Evolutionary conservation across 2,113 vertebrate species (phyloP), one percentile per base, ranked within the genome.

Genomic region (Oenanthe oenanthe): DNA sequence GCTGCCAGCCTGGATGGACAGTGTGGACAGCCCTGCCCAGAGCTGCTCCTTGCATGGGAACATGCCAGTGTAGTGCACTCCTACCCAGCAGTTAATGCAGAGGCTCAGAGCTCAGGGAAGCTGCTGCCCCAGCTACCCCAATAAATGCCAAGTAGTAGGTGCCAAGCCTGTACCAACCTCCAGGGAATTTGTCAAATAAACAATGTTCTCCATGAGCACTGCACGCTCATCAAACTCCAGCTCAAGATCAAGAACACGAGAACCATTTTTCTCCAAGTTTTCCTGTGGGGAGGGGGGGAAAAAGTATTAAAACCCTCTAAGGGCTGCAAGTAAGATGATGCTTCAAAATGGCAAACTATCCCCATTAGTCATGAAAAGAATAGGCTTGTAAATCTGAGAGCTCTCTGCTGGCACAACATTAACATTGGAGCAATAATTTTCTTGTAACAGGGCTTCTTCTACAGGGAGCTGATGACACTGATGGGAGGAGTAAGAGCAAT

Each of bases 121-220:
- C 51, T 66, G 43, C 13, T 38, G 76, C 70, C 91, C 31, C 84
- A 83, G 61, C 31, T 26, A 13, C 5, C n/a, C 62, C 54, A 25
- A 1, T 8, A 25, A 86, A 63, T 51, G 7, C 8, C 25, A 66
- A 56, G 70, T 1, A 57, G 48, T 2, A 32, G 61, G 60, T 10
- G 51, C 15, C 76, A 53, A 32, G 50, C 12, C 14, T 32, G 58
- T 3, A 92, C 97, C 93, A 87, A 99, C 99, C 98, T 99, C 99
- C 50, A 99, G 96, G 79, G 99, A 99, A 95, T 99, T 99, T 67
- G 99, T 99, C 89, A 99, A 70, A 71, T 99, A 99, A 61, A 99
- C 98, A 56, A 99, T 98, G 71, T 99, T 99, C 93, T 99, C 99
- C 98, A 98, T 97, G 50, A 99, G 98, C 58, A 99, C 99, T 5